Evolutionary conservation across 2,888 invertebrate genomes (phyloP).

Genomic region (Corbicula japonica): DNA sequence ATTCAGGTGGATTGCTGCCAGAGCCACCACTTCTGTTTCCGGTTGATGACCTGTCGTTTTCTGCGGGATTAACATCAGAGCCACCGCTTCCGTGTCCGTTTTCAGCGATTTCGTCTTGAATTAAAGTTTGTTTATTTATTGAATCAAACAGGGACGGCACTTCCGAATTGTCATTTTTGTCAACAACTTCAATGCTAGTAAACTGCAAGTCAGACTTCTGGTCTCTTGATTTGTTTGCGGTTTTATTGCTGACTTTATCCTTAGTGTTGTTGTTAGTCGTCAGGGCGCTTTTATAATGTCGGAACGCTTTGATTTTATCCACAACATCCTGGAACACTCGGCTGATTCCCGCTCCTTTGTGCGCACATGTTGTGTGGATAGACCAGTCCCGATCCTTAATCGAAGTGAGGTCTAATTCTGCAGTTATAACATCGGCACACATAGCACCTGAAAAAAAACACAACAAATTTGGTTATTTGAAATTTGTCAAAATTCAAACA

Average conservation of each 20-base stretch:
- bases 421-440: constrained; percentile 34
- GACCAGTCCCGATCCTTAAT: constrained; percentile 55
- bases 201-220: constrained; percentile 13
- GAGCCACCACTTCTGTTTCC: background rate
- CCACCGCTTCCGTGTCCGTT: too few relatives aligned
- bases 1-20: constrained; percentile 28
- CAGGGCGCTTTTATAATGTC: constrained; percentile 55
- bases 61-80: too few relatives aligned
- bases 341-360: constrained; percentile 40
- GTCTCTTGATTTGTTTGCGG: background rate
- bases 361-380: constrained; percentile 32
- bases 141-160: constrained; percentile 49
- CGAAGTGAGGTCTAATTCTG: constrained; percentile 39
- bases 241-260: constrained; percentile 4
- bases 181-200: constrained; percentile 31
- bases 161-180: constrained; percentile 20
- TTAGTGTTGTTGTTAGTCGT: constrained; percentile 1
- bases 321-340: constrained; percentile 51
- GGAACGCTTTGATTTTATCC: constrained; percentile 48
- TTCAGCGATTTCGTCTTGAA: constrained; percentile 7
- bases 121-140: constrained; percentile 24
- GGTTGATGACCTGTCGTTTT: background rate
- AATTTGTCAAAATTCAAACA: too few relatives aligned
- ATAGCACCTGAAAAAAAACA: constrained; percentile 43
- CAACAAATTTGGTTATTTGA: background rate